Conservation (phyloP, 2,888 invertebrate species). For the Gastrophysa polygoni region DNA sequence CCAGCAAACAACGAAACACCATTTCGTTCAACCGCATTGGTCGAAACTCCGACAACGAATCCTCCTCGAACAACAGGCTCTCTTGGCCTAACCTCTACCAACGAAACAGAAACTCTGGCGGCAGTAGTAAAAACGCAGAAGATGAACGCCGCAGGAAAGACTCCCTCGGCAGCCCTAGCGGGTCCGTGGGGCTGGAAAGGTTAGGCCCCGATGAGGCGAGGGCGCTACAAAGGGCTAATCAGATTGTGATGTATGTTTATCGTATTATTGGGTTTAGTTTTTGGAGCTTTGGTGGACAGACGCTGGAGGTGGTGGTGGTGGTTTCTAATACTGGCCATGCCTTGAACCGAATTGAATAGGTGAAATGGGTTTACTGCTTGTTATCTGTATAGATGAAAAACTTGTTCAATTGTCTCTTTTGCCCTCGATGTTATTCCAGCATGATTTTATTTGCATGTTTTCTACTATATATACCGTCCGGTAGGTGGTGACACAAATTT, state of each 20-base stretch:
- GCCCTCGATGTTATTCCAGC: neutral
- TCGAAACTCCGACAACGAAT: conserved; percentile 60
- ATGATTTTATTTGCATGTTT: neutral
- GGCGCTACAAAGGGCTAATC: conserved; percentile 84
- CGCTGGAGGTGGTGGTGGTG: conserved; percentile 7
- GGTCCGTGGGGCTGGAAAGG: conserved; percentile 63
- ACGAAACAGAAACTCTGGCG: conserved; percentile 42
- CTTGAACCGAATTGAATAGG: too few species aligned
- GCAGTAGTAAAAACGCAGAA: conserved; percentile 52
- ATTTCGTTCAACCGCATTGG: conserved; percentile 50
- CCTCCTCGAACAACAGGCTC: conserved; percentile 59
- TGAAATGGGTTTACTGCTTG: too few species aligned
- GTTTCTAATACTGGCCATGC: neutral
- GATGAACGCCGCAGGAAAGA: conserved; percentile 59
- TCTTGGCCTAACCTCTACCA: conserved; percentile 65
- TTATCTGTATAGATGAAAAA: too few species aligned
- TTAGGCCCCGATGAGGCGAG: conserved; percentile 76
- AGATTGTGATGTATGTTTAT: conserved; percentile 82
- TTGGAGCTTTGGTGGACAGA: conserved; percentile 15
- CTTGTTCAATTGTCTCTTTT: neutral
- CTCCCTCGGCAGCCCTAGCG: conserved; percentile 52
- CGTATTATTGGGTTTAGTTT: conserved; percentile 6
- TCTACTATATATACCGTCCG: too few species aligned
- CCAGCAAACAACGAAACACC: conserved; percentile 57
- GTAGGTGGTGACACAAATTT: too few species aligned